A percentile compares a stretch with the other conserved stretches of the same genome.
phyloP scores from a whole-genome alignment of 2,888 invertebrate genomes.

The Melipona bicolor region DNA sequence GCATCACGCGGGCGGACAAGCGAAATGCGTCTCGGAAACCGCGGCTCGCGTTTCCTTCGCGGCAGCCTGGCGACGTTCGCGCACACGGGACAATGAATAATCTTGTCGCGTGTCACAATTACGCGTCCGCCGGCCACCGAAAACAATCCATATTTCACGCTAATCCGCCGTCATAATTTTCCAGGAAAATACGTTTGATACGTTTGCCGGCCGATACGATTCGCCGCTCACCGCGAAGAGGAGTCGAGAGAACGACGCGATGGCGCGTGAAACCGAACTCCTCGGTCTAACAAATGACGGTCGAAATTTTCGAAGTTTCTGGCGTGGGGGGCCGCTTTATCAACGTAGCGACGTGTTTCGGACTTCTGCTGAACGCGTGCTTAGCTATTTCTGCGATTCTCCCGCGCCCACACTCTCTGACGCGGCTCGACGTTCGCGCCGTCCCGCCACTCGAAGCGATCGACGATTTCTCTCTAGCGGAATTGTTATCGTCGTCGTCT shows the following conservation, averaged over 20 bases:
- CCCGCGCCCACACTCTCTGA: constrained; percentile 38
- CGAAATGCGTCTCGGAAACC: constrained; percentile 55
- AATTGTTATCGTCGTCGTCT: constrained; percentile 52
- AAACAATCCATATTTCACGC: constrained; percentile 57
- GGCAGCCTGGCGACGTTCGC: constrained; percentile 35
- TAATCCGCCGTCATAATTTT: constrained; percentile 47
- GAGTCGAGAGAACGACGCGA: neutral
- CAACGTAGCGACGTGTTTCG: constrained; percentile 66
- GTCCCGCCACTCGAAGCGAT: constrained; percentile 57
- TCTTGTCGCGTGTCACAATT: constrained; percentile 54
- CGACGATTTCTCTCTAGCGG: constrained; percentile 20
- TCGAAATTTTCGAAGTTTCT: constrained; percentile 53
- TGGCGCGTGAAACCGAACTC: constrained; percentile 3
- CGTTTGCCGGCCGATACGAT: neutral
- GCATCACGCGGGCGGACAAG: constrained; percentile 56
- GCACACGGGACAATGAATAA: constrained; percentile 57
- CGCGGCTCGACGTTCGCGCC: constrained; percentile 11
- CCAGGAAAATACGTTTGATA: constrained; percentile 31
- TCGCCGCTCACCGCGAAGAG: neutral
- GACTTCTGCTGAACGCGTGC: constrained; percentile 52
- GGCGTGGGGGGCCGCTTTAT: constrained; percentile 60
- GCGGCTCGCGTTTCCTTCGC: neutral
- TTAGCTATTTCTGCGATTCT: constrained; percentile 69
- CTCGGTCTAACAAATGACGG: constrained; percentile 30
- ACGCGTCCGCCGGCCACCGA: constrained; percentile 18